Conservation (phyloP, 2,113 vertebrate genomes). For the Gobiocypris rarus region DNA sequence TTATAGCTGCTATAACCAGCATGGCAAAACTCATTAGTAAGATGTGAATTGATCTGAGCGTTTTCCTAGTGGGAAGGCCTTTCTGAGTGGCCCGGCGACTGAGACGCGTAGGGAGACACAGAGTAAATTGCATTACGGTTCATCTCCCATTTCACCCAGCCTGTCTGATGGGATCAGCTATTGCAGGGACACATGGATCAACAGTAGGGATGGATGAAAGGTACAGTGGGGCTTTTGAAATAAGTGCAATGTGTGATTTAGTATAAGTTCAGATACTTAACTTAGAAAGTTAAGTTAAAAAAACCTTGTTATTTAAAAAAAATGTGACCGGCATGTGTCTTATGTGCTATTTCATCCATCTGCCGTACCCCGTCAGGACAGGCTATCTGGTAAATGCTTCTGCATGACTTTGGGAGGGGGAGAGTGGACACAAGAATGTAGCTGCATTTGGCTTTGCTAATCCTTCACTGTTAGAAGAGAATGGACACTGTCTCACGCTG, state of each 20-base stretch:
- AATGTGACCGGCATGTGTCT: no score
- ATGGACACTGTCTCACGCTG: constrained; percentile 12
- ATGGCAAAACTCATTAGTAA: constrained; percentile 64
- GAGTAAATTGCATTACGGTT: constrained; percentile 65
- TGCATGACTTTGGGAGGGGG: constrained; percentile 22
- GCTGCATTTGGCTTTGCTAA: constrained; percentile 66
- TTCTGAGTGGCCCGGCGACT: constrained; percentile 47
- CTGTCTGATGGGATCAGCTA: constrained; percentile 65
- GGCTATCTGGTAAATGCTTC: constrained; percentile 42
- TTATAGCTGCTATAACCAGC: constrained; percentile 54
- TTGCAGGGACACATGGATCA: constrained; percentile 55
- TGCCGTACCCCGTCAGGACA: constrained; percentile 56
- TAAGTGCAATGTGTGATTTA: not conserved
- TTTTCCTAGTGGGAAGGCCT: constrained; percentile 63
- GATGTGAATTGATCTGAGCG: constrained; percentile 61
- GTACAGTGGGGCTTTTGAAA: not conserved
- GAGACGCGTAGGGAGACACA: constrained; percentile 56
- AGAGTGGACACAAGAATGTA: constrained; percentile 64
- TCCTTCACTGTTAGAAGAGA: constrained; percentile 56
- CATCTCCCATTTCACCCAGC: constrained; percentile 59
- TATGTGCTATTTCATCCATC: constrained; percentile 53
- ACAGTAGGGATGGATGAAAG: constrained; percentile 31
- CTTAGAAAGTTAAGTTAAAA: no score
- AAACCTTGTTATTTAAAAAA: no score
- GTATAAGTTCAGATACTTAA: not conserved